phyloP scores from a whole-genome alignment of 37 sponge, comb jelly and placozoan species.

The Ephydatia muelleri region DNA sequence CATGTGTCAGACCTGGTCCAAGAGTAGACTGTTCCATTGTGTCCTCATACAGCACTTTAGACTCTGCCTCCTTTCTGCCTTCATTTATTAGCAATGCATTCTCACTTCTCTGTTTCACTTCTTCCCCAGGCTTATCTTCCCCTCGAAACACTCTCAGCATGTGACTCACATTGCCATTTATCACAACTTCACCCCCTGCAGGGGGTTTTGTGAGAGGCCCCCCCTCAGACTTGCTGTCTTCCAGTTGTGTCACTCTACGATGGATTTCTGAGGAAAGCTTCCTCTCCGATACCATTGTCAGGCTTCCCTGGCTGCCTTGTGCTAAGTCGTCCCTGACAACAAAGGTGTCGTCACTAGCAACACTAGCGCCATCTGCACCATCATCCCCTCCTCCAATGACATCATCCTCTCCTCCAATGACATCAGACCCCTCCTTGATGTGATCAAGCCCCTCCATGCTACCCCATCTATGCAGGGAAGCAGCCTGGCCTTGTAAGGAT shows the following conservation, averaged over 20 bases:
- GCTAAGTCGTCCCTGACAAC: background rate
- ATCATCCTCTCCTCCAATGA: background rate
- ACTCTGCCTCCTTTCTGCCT: background rate
- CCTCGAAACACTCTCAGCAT: constrained; percentile 51
- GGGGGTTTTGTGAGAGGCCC: background rate
- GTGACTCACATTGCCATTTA: constrained; percentile 24
- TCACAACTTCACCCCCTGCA: background rate
- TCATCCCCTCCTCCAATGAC: background rate
- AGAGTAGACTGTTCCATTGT: background rate
- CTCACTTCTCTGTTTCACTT: background rate
- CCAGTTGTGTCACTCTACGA: background rate
- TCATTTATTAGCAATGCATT: background rate
- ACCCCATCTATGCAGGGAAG: background rate
- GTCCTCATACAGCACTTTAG: background rate
- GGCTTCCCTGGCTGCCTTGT: background rate
- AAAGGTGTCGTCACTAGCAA: constrained; percentile 10
- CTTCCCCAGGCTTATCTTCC: constrained; percentile 5
- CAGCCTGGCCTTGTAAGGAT: background rate
- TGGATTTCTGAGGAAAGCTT: background rate
- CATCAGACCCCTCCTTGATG: background rate
- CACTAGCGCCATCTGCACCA: background rate
- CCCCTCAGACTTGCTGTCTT: background rate
- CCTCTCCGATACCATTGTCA: background rate
- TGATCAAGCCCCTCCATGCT: background rate
- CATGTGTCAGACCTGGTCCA: background rate